Conservation (phyloP, 2,113 vertebrate genomes). For the Bos javanicus region DNA sequence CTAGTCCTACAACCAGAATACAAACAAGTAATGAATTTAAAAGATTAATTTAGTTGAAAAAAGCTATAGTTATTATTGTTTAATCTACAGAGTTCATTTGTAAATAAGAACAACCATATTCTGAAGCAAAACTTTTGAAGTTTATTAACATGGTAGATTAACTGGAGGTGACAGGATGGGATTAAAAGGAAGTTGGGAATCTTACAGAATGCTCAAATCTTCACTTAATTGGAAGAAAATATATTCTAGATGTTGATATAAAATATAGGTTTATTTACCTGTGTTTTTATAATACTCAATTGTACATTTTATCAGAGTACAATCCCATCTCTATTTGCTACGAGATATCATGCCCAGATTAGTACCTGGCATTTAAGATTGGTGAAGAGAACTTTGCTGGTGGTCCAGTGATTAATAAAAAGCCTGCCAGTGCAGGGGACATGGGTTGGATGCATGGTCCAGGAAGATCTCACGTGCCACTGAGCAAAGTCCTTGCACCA, state of each 20-base stretch:
- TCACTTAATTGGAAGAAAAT: neutral
- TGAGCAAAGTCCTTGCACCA: neutral
- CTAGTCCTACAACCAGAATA: neutral
- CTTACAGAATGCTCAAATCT: neutral
- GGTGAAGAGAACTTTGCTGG: neutral
- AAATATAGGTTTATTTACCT: neutral
- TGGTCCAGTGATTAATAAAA: neutral
- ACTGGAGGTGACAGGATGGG: neutral
- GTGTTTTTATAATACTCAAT: neutral
- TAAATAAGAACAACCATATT: neutral
- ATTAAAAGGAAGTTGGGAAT: neutral
- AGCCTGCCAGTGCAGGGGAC: neutral
- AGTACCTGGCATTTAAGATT: neutral
- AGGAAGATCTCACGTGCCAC: neutral
- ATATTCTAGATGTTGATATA: neutral
- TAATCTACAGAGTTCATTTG: neutral
- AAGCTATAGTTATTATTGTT: neutral
- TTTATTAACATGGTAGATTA: neutral
- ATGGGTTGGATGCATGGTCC: fast-evolving
- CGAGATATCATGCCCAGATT: neutral
- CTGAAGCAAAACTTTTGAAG: neutral
- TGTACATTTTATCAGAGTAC: neutral
- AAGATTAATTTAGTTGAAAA: neutral
- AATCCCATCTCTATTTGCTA: neutral
- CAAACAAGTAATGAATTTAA: neutral